phyloP scores from a whole-genome alignment of 2,888 invertebrate species.

The Cosmorhoe ocellata region DNA sequence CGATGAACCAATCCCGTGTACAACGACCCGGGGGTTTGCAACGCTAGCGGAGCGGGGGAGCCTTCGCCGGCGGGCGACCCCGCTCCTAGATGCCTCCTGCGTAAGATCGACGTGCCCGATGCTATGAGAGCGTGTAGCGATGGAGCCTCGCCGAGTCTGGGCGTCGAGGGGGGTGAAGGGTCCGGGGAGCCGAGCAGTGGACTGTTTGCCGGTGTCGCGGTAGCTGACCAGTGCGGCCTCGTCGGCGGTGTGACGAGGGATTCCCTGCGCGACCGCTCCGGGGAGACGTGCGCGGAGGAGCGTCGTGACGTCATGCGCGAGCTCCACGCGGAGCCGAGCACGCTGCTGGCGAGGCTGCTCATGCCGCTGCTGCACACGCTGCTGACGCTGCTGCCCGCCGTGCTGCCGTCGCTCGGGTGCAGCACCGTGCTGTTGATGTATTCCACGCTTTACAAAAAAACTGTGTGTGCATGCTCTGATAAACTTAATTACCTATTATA shows the following conservation, averaged over 20 bases:
- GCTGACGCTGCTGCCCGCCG: slow-evolving; percentile 85
- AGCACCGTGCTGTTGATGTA: slow-evolving; percentile 86
- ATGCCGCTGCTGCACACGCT: slow-evolving; percentile 83
- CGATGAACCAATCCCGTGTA: slow-evolving; percentile 84
- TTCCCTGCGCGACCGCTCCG: slow-evolving; percentile 87
- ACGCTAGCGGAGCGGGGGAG: slow-evolving; percentile 84
- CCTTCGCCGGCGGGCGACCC: slow-evolving; percentile 82
- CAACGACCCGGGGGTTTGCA: slow-evolving; percentile 83
- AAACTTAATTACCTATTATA: slow-evolving; percentile 1
- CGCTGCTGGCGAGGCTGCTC: slow-evolving; percentile 75
- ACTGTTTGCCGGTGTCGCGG: slow-evolving; percentile 94
- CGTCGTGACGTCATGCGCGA: slow-evolving; percentile 84
- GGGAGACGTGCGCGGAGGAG: slow-evolving; percentile 76
- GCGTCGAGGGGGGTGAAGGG: slow-evolving; percentile 77
- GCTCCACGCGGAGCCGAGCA: slow-evolving; percentile 84
- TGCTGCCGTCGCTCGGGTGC: slow-evolving; percentile 93
- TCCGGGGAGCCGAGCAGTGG: slow-evolving; percentile 86
- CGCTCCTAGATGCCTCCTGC: slow-evolving; percentile 79
- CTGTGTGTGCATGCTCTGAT: slow-evolving; percentile 23
- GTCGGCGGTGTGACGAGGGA: slow-evolving; percentile 89
- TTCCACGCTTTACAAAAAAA: slow-evolving; percentile 26
- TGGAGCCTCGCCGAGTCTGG: slow-evolving; percentile 85
- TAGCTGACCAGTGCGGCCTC: slow-evolving; percentile 88
- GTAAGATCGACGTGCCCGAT: slow-evolving; percentile 71
- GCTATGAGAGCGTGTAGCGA: slow-evolving; percentile 80